These are phyloP conservation scores for Mobula birostris DNA, from an alignment of 2,113 vertebrate species.

Conservation along the genomic window DNA sequence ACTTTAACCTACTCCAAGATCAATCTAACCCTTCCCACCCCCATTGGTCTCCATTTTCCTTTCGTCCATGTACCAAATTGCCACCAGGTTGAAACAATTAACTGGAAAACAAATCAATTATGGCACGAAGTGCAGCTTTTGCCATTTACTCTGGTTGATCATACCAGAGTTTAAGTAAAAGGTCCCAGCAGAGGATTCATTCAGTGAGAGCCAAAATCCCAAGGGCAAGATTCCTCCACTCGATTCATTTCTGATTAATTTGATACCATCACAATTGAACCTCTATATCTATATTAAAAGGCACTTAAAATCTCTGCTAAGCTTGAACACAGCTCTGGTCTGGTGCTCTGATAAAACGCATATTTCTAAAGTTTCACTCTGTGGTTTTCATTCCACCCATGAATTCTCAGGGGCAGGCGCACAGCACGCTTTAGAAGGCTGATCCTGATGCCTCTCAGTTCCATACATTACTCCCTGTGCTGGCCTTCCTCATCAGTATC, in stretches of 20 bases:
- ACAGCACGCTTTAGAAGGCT: background rate
- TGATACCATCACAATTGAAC: background rate
- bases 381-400: background rate
- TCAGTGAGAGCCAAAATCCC: background rate
- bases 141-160: background rate
- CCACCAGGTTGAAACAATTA: background rate
- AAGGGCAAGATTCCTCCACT: background rate
- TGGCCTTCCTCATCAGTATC: background rate
- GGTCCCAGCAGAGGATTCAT: background rate
- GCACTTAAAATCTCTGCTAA: background rate
- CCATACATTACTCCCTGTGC: background rate
- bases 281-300: background rate
- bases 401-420: background rate
- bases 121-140: background rate
- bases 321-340: background rate
- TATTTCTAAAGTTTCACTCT: background rate
- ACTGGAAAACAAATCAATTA: background rate
- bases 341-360: background rate
- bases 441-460: background rate
- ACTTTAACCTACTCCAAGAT: too few relatives aligned
- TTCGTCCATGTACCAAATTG: background rate
- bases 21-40: too few relatives aligned
- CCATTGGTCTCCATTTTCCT: too few relatives aligned
- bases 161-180: background rate
- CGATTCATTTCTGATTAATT: constrained; percentile 2